phyloP scores from a whole-genome alignment of 2,113 vertebrate species.

The Passer domesticus region DNA sequence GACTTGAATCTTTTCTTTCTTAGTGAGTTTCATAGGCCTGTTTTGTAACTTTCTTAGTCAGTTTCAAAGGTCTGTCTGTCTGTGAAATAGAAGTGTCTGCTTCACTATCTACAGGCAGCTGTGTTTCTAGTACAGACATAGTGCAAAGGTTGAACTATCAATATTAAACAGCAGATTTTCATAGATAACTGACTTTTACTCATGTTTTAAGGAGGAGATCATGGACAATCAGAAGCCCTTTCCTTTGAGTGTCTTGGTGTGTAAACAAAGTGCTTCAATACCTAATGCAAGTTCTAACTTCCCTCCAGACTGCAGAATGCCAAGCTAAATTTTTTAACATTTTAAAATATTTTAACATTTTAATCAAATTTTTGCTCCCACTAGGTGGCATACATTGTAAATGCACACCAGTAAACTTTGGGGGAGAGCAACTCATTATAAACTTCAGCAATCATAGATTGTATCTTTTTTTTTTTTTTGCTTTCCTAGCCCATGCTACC shows the following conservation, averaged over 20 bases:
- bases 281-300: not conserved
- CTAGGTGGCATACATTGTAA: conserved; percentile 33
- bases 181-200: not conserved
- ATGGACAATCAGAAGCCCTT: not conserved
- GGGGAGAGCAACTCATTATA: not conserved
- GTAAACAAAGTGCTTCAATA: not conserved
- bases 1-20: not conserved
- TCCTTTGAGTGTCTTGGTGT: not conserved
- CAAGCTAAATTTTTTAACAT: not conserved
- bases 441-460: not conserved
- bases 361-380: not conserved
- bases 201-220: not conserved
- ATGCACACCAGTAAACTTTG: not conserved
- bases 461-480: not conserved
- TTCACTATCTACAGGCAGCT: not conserved
- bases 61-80: not conserved
- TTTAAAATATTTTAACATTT: not conserved
- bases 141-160: not conserved
- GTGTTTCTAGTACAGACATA: not conserved
- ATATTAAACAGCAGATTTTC: not conserved
- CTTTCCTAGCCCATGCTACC: not conserved
- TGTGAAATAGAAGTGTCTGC: not conserved
- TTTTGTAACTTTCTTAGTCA: too few species aligned
- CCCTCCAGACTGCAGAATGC: not conserved
- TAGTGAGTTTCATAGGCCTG: not conserved